phyloP scores from a whole-genome alignment of 2,888 invertebrate genomes.

The Drosophila niveifrons region DNA sequence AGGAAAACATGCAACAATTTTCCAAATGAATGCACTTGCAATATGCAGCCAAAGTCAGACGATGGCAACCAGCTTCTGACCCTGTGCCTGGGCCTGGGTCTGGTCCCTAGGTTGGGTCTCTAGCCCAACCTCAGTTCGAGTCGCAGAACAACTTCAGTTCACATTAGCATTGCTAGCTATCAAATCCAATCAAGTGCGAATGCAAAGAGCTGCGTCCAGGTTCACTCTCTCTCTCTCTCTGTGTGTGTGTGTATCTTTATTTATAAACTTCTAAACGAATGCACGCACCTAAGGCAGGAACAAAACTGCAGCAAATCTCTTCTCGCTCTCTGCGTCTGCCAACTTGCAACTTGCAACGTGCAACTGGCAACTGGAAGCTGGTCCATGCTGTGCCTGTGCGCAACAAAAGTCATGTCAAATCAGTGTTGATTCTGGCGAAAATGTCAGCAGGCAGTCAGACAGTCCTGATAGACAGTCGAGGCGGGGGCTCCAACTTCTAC shows the following conservation, averaged over 20 bases:
- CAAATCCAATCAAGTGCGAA: constrained; percentile 77
- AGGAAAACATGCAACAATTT: constrained; percentile 81
- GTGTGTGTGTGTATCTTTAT: constrained; percentile 56
- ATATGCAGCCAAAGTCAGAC: constrained; percentile 58
- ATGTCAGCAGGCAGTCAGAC: constrained; percentile 75
- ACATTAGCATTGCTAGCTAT: constrained; percentile 75
- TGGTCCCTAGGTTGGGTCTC: not conserved
- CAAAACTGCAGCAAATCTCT: constrained; percentile 31
- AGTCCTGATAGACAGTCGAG: constrained; percentile 13
- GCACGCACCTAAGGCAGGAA: constrained; percentile 70
- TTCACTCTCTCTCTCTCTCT: constrained; percentile 14
- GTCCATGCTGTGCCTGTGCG: constrained; percentile 63
- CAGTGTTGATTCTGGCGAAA: constrained; percentile 80
- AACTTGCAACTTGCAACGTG: constrained; percentile 18
- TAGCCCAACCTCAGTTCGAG: constrained; percentile 38
- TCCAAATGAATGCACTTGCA: constrained; percentile 81
- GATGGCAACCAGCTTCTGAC: constrained; percentile 42
- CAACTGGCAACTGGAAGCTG: constrained; percentile 55
- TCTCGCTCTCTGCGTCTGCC: constrained; percentile 9
- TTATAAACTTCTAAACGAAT: constrained; percentile 81
- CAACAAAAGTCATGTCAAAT: constrained; percentile 80
- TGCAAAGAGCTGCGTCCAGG: constrained; percentile 60
- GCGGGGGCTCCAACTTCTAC: constrained; percentile 26
- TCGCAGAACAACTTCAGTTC: constrained; percentile 33
- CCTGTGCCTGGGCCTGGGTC: constrained; percentile 14